Evolutionary conservation across 2,113 vertebrate genomes (phyloP).

Genomic region (Chlorocebus sabaeus): DNA sequence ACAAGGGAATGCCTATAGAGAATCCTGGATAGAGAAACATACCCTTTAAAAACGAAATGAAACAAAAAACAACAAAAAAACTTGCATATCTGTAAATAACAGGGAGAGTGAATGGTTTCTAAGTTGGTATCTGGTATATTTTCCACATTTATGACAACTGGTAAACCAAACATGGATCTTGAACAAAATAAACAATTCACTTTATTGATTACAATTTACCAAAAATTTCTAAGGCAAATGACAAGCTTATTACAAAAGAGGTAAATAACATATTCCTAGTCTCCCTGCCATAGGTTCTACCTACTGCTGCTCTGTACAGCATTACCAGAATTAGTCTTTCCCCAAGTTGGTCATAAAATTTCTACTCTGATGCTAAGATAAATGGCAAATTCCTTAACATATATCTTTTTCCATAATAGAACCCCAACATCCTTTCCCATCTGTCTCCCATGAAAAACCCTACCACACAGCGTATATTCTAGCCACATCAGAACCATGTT

Average conservation of each 20-base stretch:
- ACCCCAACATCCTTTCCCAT: neutral
- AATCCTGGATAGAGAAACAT: neutral
- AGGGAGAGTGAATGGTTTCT: neutral
- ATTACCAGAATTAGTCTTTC: neutral
- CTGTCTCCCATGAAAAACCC: neutral
- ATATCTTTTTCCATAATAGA: neutral
- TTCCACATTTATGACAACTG: neutral
- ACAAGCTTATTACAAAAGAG: neutral
- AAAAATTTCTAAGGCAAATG: neutral
- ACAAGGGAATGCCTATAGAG: neutral
- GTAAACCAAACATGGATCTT: constrained; percentile 4
- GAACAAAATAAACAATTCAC: constrained; percentile 1
- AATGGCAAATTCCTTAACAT: neutral
- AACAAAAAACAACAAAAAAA: neutral
- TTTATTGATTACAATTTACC: constrained; percentile 1
- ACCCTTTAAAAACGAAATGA: neutral
- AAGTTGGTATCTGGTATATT: neutral
- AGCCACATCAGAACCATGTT: neutral
- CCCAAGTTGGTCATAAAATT: neutral
- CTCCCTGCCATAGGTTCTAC: neutral
- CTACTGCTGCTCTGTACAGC: neutral
- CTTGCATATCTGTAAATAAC: neutral
- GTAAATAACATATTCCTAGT: neutral
- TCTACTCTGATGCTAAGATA: neutral
- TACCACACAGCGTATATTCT: neutral